Conservation (phyloP, 1,140 invertebrate genomes). For the Chrysopa pallens region DNA sequence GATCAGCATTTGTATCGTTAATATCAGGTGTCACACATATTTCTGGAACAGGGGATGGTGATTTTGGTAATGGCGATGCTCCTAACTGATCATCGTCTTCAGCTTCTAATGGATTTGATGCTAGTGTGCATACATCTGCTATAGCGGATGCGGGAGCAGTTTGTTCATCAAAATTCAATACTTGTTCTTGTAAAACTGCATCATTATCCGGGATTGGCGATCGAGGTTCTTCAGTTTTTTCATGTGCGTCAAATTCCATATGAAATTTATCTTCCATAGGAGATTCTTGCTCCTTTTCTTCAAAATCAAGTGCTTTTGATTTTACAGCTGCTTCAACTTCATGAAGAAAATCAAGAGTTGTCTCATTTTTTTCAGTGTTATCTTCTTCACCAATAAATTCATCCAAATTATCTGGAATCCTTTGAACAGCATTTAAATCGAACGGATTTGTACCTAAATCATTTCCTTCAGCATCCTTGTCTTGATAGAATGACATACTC, state of each 20-base stretch:
- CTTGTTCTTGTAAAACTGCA: background rate
- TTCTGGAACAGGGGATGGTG: too few species aligned
- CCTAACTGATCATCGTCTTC: too few species aligned
- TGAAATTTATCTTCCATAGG: background rate
- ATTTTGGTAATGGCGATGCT: too few species aligned
- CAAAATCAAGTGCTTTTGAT: background rate
- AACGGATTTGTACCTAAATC: conserved; percentile 25
- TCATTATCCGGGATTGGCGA: conserved; percentile 1
- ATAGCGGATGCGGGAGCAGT: too few species aligned
- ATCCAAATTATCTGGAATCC: conserved; percentile 34
- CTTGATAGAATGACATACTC: conserved; percentile 48
- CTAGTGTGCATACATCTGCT: too few species aligned
- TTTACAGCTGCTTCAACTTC: background rate
- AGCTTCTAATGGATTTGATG: too few species aligned
- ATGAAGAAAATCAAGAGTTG: background rate
- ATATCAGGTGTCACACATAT: too few species aligned
- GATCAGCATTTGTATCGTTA: too few species aligned
- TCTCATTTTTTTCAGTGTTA: background rate
- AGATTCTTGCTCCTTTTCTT: background rate
- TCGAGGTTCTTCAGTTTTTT: conserved; percentile 1
- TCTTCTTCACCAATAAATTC: conserved; percentile 14
- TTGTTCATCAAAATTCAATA: too few species aligned
- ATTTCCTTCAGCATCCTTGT: conserved; percentile 37
- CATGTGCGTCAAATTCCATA: background rate
- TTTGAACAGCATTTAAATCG: conserved; percentile 44